A percentile compares a stretch with the other conserved stretches of the same genome.
Conservation (phyloP, 2,113 vertebrate species). For the Ascaphus truei region DNA sequence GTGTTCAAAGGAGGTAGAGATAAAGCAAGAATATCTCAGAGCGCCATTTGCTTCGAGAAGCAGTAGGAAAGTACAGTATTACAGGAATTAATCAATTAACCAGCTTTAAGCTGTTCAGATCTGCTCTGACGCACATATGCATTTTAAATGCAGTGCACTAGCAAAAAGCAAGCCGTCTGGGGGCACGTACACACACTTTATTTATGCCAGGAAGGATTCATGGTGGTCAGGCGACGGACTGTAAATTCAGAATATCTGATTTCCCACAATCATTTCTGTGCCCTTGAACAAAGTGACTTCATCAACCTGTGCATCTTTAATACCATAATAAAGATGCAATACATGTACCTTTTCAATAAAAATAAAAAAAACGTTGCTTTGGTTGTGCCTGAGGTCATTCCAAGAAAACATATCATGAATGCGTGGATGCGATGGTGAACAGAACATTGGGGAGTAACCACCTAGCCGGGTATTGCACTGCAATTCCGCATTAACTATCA, state of each 20-base stretch:
- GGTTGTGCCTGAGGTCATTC: too few relatives aligned
- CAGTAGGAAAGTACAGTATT: slow-evolving; percentile 9
- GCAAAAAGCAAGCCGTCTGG: background rate
- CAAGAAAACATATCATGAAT: too few relatives aligned
- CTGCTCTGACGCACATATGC: slow-evolving; percentile 6
- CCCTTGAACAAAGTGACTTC: background rate
- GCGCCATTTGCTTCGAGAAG: background rate
- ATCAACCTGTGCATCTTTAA: background rate
- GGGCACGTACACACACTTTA: slow-evolving; percentile 13
- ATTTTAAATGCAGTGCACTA: slow-evolving; percentile 10
- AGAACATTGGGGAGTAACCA: too few relatives aligned
- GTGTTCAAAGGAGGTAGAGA: background rate
- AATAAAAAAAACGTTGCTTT: too few relatives aligned
- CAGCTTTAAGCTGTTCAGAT: slow-evolving; percentile 4
- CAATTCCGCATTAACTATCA: too few relatives aligned
- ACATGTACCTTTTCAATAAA: too few relatives aligned
- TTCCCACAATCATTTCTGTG: background rate
- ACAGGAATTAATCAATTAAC: slow-evolving; percentile 22
- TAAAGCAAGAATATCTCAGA: background rate
- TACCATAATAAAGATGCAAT: too few relatives aligned
- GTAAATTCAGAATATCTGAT: background rate
- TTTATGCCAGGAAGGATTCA: background rate
- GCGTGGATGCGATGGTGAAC: too few relatives aligned
- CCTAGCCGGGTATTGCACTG: too few relatives aligned
- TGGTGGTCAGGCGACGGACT: too few relatives aligned